Conservation (phyloP, 2,113 vertebrate species). For the Ictalurus punctatus region DNA sequence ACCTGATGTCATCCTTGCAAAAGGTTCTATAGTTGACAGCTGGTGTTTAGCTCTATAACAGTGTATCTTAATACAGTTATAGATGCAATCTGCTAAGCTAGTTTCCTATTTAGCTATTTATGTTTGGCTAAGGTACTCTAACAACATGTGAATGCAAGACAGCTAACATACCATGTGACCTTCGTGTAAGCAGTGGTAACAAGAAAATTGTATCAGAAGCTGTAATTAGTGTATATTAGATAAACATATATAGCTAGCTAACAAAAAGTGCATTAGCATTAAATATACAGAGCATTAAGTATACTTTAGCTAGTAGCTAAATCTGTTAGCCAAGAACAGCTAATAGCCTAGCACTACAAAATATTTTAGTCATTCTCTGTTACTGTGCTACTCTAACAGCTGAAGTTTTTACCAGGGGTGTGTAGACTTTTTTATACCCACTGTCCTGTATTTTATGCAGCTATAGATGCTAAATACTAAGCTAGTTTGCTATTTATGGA, state of each 20-base stretch:
- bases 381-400: too few relatives aligned
- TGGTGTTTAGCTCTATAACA: neutral
- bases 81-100: neutral
- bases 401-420: too few relatives aligned
- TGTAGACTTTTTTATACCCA: too few relatives aligned
- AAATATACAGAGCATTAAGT: neutral
- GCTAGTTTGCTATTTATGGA: neutral
- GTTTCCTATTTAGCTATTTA: neutral
- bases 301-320: neutral
- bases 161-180: neutral
- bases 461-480: neutral
- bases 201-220: neutral
- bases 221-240: neutral
- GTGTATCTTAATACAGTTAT: neutral
- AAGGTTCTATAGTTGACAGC: neutral
- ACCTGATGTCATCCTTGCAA: neutral
- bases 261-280: neutral
- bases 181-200: neutral
- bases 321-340: too few relatives aligned
- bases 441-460: too few relatives aligned
- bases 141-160: neutral
- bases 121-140: neutral
- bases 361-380: too few relatives aligned
- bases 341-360: too few relatives aligned
- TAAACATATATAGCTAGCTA: neutral